phyloP scores from a whole-genome alignment of 2,797 vertebrate species.

The Smutsia gigantea region DNA sequence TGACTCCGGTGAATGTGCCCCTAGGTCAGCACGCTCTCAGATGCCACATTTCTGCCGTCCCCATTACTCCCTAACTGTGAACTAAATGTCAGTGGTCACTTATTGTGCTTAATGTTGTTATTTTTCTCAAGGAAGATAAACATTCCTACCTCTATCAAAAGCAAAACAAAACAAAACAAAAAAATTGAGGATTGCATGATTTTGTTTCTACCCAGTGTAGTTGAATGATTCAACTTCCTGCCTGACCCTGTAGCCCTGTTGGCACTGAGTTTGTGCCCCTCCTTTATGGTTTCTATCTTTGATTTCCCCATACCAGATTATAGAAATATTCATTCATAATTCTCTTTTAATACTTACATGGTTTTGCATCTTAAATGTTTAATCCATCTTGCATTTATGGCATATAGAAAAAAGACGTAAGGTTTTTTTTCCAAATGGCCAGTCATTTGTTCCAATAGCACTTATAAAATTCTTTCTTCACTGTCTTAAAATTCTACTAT shows the following conservation, averaged over 20 bases:
- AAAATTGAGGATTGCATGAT: background rate
- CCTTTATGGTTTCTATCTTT: conserved; percentile 5
- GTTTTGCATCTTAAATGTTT: conserved; percentile 22
- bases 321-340: background rate
- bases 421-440: conserved; percentile 21
- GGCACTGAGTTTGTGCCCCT: background rate
- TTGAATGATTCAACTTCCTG: background rate
- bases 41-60: background rate
- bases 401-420: background rate
- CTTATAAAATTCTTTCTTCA: background rate
- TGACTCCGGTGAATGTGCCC: background rate
- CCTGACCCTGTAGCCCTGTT: background rate
- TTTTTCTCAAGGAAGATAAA: conserved; percentile 16
- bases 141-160: background rate
- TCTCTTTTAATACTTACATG: background rate
- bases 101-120: background rate
- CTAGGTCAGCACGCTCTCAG: background rate
- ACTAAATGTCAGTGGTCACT: background rate
- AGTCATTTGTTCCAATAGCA: conserved; percentile 9
- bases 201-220: background rate
- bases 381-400: background rate
- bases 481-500: background rate
- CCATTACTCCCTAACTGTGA: background rate
- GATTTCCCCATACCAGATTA: background rate
- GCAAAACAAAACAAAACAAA: background rate